A percentile compares a stretch with the other conserved stretches of the same genome.
These are phyloP conservation scores for Cynopterus brachyotis DNA, from an alignment of 2,113 vertebrate species.

Conservation along the genomic window DNA sequence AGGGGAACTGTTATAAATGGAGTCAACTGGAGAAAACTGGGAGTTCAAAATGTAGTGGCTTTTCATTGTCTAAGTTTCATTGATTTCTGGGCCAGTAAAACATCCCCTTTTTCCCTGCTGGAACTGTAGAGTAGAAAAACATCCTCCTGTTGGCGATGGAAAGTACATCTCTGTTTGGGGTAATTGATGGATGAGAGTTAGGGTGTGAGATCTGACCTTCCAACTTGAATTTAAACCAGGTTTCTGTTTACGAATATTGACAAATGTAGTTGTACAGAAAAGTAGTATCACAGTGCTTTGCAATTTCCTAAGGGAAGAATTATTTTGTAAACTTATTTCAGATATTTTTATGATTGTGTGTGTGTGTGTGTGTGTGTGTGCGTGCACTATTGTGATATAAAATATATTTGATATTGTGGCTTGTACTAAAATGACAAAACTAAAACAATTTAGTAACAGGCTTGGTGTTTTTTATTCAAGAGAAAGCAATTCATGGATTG, in stretches of 20 bases:
- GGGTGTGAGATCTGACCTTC: neutral
- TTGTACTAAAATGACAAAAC: neutral
- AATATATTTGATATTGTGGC: neutral
- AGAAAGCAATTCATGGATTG: neutral
- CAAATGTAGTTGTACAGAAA: neutral
- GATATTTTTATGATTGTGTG: neutral
- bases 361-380: neutral
- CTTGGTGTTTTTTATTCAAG: neutral
- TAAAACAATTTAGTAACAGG: neutral
- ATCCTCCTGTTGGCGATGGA: neutral
- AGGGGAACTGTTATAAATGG: too few species aligned
- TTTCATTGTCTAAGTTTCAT: neutral
- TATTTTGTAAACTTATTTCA: neutral
- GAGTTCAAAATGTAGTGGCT: too few species aligned
- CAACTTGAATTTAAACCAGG: neutral
- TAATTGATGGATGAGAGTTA: neutral
- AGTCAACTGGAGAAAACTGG: too few species aligned
- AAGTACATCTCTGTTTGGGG: neutral
- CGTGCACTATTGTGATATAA: neutral
- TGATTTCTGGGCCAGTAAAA: neutral
- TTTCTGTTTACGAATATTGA: neutral
- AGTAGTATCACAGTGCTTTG: neutral
- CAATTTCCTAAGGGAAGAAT: neutral
- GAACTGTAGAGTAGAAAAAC: neutral
- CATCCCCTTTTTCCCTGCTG: neutral